Percentiles rank a stretch among this genome's conserved stretches.
phyloP scores from a whole-genome alignment of 2,888 invertebrate species.

The Auanema freiburgensis region DNA sequence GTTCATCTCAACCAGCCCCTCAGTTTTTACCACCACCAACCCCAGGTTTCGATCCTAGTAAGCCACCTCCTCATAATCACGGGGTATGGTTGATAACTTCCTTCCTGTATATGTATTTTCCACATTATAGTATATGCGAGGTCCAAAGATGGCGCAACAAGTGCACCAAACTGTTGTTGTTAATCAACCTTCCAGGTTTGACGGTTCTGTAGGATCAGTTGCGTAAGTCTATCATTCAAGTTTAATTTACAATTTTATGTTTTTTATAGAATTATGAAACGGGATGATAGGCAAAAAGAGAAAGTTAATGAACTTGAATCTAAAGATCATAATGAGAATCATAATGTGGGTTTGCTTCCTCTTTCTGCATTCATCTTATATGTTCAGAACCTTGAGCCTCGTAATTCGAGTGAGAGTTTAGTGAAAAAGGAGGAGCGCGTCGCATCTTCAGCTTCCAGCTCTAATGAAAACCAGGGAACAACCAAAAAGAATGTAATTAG shows the following conservation, averaged over 20 bases:
- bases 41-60: no score
- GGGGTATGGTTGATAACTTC: background rate
- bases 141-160: no score
- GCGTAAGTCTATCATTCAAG: background rate
- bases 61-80: no score
- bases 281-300: background rate
- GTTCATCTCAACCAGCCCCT: background rate
- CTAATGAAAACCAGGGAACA: no score
- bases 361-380: background rate
- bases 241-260: background rate
- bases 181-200: no score
- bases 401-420: no score
- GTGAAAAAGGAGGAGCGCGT: no score
- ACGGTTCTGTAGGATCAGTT: no score
- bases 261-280: conserved; percentile 13
- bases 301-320: background rate
- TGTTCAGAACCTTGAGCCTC: no score
- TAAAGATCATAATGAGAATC: conserved; percentile 1
- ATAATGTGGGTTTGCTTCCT: conserved; percentile 1
- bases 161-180: background rate
- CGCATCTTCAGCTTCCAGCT: no score
- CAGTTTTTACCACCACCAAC: background rate
- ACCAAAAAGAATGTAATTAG: no score
- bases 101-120: background rate
- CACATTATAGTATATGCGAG: background rate